Evolutionary conservation across 2,888 invertebrate genomes (phyloP).

Genomic region (Drosophila anomelani): DNA sequence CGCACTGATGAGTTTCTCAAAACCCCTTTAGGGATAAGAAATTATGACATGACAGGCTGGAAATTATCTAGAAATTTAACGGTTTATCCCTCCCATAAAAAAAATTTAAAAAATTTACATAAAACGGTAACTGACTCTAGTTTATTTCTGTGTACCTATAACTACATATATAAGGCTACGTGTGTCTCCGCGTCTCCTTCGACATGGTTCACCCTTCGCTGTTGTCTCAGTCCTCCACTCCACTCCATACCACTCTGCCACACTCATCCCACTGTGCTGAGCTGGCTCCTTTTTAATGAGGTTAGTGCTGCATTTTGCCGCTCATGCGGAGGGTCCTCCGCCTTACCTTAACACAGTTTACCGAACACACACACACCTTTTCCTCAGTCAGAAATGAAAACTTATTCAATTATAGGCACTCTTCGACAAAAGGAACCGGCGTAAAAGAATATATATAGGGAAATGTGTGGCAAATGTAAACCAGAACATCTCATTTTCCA

Average conservation of each 20-base stretch:
- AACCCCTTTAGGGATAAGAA: background rate
- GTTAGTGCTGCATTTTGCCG: conserved; percentile 61
- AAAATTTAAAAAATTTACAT: background rate
- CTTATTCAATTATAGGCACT: conserved; percentile 74
- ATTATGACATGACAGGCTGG: background rate
- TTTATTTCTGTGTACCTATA: conserved; percentile 12
- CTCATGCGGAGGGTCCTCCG: conserved; percentile 30
- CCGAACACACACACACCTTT: conserved; percentile 52
- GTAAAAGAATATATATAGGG: conserved; percentile 40
- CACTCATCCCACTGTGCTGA: conserved; percentile 24
- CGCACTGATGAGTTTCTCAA: too few species aligned
- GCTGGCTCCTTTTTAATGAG: conserved; percentile 65
- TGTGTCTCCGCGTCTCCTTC: conserved; percentile 46
- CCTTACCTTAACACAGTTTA: conserved; percentile 65
- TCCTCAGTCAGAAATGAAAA: conserved; percentile 55
- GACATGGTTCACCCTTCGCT: conserved; percentile 32
- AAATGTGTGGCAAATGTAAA: conserved; percentile 26
- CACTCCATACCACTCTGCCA: background rate
- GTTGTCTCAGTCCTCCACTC: conserved; percentile 33
- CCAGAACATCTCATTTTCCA: conserved; percentile 39
- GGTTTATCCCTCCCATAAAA: background rate
- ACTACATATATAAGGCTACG: conserved; percentile 13
- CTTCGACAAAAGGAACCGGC: conserved; percentile 57
- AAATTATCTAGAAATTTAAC: background rate
- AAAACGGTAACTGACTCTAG: background rate